A percentile compares a stretch with the other conserved stretches of the same genome.
Conservation (phyloP, 2,888 invertebrate species). For the Ptychoptera contaminata region DNA sequence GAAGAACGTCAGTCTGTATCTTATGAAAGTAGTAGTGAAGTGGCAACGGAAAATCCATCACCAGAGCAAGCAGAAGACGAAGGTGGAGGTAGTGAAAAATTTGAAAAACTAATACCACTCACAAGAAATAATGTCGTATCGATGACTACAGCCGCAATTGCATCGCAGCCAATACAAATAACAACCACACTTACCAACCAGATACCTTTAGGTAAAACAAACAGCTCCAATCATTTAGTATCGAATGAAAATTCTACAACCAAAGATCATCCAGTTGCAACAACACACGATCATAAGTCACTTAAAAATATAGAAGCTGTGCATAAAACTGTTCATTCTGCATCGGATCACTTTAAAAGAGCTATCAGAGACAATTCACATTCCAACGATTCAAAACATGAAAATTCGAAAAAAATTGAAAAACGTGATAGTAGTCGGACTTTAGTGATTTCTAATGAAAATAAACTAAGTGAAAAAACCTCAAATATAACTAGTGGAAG, state of each 20-base stretch:
- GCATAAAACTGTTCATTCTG: slow-evolving; percentile 25
- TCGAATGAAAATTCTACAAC: background rate
- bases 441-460: background rate
- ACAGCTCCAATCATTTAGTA: slow-evolving; percentile 10
- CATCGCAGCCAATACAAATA: slow-evolving; percentile 38
- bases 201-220: slow-evolving; percentile 24
- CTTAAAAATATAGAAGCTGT: slow-evolving; percentile 23
- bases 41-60: too few relatives aligned
- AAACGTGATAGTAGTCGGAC: slow-evolving; percentile 14
- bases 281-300: slow-evolving; percentile 22
- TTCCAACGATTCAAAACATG: too few relatives aligned
- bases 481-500: background rate
- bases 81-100: background rate
- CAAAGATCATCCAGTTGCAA: background rate
- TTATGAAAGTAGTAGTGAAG: too few relatives aligned
- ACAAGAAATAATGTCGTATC: slow-evolving; percentile 30
- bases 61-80: slow-evolving; percentile 11
- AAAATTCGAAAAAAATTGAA: slow-evolving; percentile 6
- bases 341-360: slow-evolving; percentile 26
- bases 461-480: background rate
- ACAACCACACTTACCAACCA: slow-evolving; percentile 40
- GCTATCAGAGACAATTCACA: slow-evolving; percentile 25
- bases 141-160: slow-evolving; percentile 42
- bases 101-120: slow-evolving; percentile 15
- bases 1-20: background rate